Conservation (phyloP, 2,113 vertebrate species). For the Boleophthalmus pectinirostris region DNA sequence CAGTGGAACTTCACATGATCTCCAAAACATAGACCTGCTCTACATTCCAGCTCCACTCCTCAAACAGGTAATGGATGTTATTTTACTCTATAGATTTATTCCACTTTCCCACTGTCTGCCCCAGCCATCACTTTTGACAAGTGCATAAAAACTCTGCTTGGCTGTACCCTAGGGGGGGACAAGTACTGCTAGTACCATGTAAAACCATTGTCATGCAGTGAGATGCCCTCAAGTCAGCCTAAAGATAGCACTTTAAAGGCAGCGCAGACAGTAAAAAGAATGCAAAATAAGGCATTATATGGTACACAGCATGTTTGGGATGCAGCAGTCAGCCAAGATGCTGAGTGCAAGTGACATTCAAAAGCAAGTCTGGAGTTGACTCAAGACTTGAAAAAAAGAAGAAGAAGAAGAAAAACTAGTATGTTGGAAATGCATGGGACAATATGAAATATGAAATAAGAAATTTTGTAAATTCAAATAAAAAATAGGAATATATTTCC, state of each 20-base stretch:
- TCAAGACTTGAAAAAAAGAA: not conserved
- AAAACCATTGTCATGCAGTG: conserved; percentile 12
- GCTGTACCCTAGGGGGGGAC: conserved; percentile 18
- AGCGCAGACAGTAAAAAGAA: conserved; percentile 1
- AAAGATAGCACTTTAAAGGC: conserved; percentile 31
- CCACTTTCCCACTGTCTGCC: not conserved
- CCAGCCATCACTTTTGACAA: conserved; percentile 24
- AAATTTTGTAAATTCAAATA: not conserved
- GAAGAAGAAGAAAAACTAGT: not conserved
- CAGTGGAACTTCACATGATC: not conserved
- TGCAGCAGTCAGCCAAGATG: not conserved
- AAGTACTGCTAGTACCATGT: conserved; percentile 19
- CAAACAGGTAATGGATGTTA: not conserved
- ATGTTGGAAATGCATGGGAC: not conserved
- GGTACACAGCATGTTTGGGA: not conserved
- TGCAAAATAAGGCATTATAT: not conserved
- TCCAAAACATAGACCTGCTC: conserved; percentile 9
- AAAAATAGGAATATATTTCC: not conserved
- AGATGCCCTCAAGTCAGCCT: conserved; percentile 13
- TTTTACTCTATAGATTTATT: conserved; percentile 5
- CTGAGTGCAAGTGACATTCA: conserved; percentile 6
- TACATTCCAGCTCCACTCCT: not conserved
- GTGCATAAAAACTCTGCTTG: conserved; percentile 29
- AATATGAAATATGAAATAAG: not conserved
- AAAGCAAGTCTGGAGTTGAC: conserved; percentile 5